Percentiles rank a stretch among this genome's conserved stretches.
phyloP scores from a whole-genome alignment of 1,140 invertebrate species.

The Heliconius hewitsoni region DNA sequence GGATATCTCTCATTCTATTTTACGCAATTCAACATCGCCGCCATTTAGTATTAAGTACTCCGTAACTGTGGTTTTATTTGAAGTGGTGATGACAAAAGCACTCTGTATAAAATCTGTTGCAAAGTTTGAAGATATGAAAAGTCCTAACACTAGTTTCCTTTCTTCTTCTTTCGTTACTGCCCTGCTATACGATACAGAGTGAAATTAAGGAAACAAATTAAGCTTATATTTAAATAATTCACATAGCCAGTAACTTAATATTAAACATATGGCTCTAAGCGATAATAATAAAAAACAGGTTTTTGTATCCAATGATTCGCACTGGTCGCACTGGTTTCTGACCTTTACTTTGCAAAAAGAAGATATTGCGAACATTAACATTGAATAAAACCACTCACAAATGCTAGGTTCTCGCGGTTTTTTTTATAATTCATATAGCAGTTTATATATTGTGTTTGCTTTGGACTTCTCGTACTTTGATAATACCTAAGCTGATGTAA shows the following conservation, averaged over 20 bases:
- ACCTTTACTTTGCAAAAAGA: constrained; percentile 15
- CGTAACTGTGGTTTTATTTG: too few species aligned
- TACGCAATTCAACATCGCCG: too few species aligned
- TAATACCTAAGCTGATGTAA: too few species aligned
- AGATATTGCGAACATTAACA: constrained; percentile 8
- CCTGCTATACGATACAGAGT: too few species aligned
- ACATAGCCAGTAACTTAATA: neutral
- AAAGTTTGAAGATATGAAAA: too few species aligned
- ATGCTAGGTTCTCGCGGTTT: neutral
- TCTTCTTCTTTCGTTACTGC: too few species aligned
- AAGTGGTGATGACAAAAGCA: too few species aligned
- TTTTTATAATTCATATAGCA: neutral
- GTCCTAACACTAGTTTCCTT: too few species aligned
- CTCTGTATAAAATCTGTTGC: too few species aligned
- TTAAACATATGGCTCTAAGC: neutral
- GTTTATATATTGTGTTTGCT: neutral
- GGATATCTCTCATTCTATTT: too few species aligned
- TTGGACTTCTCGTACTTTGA: too few species aligned
- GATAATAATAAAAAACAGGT: constrained; percentile 17
- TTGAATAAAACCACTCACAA: constrained; percentile 4
- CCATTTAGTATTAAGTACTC: too few species aligned
- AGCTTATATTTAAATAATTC: neutral
- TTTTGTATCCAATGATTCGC: constrained; percentile 13
- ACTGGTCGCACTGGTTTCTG: constrained; percentile 18
- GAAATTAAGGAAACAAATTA: neutral